Percentiles rank a stretch among this genome's conserved stretches.
phyloP scores from a whole-genome alignment of 1,140 invertebrate genomes.

The Neomicropteryx cornuta region DNA sequence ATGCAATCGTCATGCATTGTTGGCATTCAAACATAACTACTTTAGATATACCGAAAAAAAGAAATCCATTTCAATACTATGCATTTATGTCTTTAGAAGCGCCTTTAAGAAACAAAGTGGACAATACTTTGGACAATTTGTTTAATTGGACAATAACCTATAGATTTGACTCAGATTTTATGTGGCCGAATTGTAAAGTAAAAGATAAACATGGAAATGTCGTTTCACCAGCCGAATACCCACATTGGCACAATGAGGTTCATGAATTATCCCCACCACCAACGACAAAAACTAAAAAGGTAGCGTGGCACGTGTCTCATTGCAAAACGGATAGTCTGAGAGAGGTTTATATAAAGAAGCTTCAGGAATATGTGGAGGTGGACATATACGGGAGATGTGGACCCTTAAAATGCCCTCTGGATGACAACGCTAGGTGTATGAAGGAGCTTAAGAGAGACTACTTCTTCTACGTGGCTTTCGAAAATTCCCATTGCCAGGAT shows the following conservation, averaged over 20 bases:
- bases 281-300: conserved; percentile 27
- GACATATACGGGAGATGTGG: conserved; percentile 59
- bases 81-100: conserved; percentile 14
- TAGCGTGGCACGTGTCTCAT: conserved; percentile 50
- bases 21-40: too few relatives aligned
- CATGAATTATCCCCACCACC: conserved; percentile 11
- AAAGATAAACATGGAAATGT: too few relatives aligned
- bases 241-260: conserved; percentile 11
- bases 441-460: conserved; percentile 37
- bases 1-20: conserved; percentile 30
- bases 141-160: too few relatives aligned
- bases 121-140: conserved; percentile 20
- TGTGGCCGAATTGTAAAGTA: conserved; percentile 44
- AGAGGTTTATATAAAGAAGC: conserved; percentile 37
- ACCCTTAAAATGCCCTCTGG: conserved; percentile 17
- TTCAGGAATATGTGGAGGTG: conserved; percentile 45
- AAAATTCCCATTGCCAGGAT: conserved; percentile 44
- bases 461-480: conserved; percentile 52
- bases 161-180: conserved; percentile 49
- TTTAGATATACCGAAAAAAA: conserved; percentile 1
- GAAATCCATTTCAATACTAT: conserved; percentile 8
- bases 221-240: conserved; percentile 16
- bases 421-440: conserved; percentile 25
- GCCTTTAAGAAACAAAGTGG: conserved; percentile 20
- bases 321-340: conserved; percentile 42